Evolutionary conservation across 2,113 vertebrate genomes (phyloP), one percentile per base, ranked within the genome.

Genomic region (Tachysurus fulvidraco): DNA sequence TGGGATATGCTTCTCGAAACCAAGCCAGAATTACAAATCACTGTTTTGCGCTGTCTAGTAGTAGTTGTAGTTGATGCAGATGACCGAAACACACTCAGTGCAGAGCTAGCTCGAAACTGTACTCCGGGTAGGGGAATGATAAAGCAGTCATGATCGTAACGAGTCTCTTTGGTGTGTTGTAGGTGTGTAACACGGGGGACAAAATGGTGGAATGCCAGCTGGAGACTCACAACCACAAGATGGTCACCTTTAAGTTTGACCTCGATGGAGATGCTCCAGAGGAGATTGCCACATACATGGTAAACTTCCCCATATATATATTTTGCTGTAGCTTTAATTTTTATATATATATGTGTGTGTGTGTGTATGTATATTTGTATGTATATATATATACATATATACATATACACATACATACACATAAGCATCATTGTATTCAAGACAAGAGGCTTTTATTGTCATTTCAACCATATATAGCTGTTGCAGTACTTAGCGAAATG

Each of bases 141-240:
- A 6, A 78, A 19, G 13, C 2, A 55, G 14, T 28, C 74, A 52
- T 54, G 46, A 13, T 54, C 21, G 50, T 25, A 28, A 8, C 30
- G 9, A 57, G 36, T 57, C 25, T 80, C 11, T 25, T 60, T 76
- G 28, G 2, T 28, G 14, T 83, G n/a, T 21, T 44, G 54, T 89
- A 99, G 98, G 98, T 99, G 16, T 97, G 95, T 85, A 97, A 99
- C 92, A 98, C 97, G 0, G 98, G 98, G 0, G 98, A 99, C 92
- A 99, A 99, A 94, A 99, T 99, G 98, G 98, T 99, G 44, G 98
- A 99, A 91, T 99, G 98, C 88, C 98, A 99, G 90, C 94, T 99
- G 71, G 98, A 99, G 91, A 99, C 98, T 6, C 98, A 99, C 91
- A 99, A 99, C 91, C 98, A 99, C 94, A 99, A 99, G 94, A 99